Evolutionary conservation across 2,797 vertebrate genomes (phyloP).

Genomic region (Poecilia gillii): DNA sequence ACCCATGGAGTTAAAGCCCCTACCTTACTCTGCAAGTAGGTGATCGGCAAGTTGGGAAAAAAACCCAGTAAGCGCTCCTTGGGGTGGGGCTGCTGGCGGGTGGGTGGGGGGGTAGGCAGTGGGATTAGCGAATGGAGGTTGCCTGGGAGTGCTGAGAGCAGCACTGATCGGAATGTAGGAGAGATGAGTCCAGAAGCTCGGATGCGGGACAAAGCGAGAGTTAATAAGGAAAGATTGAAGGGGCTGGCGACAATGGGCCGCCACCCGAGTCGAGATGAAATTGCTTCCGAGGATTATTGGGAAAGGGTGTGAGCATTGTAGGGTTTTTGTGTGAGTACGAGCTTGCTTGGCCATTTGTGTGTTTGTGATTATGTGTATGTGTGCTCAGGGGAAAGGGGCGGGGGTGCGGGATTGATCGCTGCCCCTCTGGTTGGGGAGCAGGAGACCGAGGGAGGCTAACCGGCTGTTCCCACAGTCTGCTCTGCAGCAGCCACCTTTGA

Average conservation of each 20-base stretch:
- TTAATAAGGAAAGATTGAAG: conserved; percentile 94
- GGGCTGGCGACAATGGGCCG: conserved; percentile 89
- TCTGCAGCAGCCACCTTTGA: conserved; percentile 86
- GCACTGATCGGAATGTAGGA: conserved; percentile 93
- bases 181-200: conserved; percentile 91
- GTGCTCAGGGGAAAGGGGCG: conserved; percentile 61
- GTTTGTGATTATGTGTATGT: conserved; percentile 54
- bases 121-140: conserved; percentile 90
- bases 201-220: conserved; percentile 89
- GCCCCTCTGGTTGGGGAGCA: conserved; percentile 84
- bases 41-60: conserved; percentile 92
- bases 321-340: conserved; percentile 75
- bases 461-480: conserved; percentile 90
- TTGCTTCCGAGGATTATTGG: conserved; percentile 97
- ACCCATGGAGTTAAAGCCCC: conserved; percentile 85
- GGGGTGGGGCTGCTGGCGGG: conserved; percentile 81
- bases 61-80: conserved; percentile 82
- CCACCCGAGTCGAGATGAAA: conserved; percentile 87
- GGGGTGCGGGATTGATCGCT: conserved; percentile 85
- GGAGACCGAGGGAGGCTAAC: conserved; percentile 83
- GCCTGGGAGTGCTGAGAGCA: conserved; percentile 91
- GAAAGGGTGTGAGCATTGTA: conserved; percentile 82
- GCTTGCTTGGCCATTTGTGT: conserved; percentile 75
- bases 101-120: conserved; percentile 69
- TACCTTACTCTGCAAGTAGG: conserved; percentile 96